A percentile compares a stretch with the other conserved stretches of the same genome.
These are phyloP conservation scores for Oreochromis grahami DNA, from an alignment of 2,797 vertebrate species.

Conservation along the genomic window DNA sequence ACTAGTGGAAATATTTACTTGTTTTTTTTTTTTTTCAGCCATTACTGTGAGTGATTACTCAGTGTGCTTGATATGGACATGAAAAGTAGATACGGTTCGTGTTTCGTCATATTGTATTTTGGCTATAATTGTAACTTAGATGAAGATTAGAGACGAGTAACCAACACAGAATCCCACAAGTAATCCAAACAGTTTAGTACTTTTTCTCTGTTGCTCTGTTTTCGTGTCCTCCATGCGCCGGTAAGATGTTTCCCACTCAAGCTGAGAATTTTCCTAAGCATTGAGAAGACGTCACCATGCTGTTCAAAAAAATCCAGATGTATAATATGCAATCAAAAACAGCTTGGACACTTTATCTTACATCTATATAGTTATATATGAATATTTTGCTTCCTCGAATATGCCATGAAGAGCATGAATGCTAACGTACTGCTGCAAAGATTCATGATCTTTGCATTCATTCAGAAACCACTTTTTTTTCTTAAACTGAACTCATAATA, in stretches of 20 bases:
- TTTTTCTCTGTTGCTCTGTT: background rate
- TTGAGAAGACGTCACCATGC: background rate
- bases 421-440: background rate
- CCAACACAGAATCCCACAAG: background rate
- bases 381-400: background rate
- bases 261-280: background rate
- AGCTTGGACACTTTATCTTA: background rate
- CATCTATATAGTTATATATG: background rate
- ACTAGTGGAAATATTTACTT: background rate
- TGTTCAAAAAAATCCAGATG: background rate
- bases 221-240: background rate
- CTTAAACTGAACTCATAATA: background rate
- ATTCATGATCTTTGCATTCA: slow-evolving; percentile 11
- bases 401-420: background rate
- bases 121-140: background rate
- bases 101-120: background rate
- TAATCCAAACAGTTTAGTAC: background rate
- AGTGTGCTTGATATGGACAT: background rate
- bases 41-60: background rate
- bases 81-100: background rate
- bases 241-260: background rate
- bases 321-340: background rate
- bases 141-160: background rate
- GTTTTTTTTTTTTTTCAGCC: background rate
- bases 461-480: slow-evolving; percentile 11